Evolutionary conservation across 2,113 vertebrate species (phyloP).

Genomic region (Tenrec ecaudatus): DNA sequence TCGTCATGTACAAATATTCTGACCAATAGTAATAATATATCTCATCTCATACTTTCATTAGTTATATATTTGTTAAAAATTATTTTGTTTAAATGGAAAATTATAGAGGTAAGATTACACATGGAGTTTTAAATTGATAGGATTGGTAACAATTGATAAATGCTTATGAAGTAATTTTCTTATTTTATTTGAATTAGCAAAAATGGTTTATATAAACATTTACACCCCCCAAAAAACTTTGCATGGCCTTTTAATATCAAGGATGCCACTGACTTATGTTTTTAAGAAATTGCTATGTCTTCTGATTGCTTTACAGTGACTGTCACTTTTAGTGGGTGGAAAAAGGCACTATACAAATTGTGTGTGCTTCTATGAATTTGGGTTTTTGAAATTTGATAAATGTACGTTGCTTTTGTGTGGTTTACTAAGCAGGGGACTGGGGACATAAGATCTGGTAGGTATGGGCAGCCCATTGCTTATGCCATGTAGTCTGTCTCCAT

Average conservation of each 20-base stretch:
- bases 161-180: not conserved
- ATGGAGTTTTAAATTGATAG: not conserved
- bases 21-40: no score
- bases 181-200: not conserved
- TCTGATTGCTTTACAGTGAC: not conserved
- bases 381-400: not conserved
- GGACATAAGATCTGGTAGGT: not conserved
- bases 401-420: not conserved
- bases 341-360: not conserved
- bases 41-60: not conserved
- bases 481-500: not conserved
- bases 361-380: not conserved
- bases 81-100: constrained; percentile 26
- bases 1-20: no score
- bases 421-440: not conserved
- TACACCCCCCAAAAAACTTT: not conserved
- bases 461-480: not conserved
- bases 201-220: not conserved
- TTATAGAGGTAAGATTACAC: not conserved
- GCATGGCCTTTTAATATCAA: not conserved
- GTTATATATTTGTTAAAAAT: not conserved
- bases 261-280: no score
- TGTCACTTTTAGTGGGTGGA: not conserved
- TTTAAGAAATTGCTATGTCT: not conserved
- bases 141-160: not conserved